phyloP scores from a whole-genome alignment of 1,140 invertebrate genomes.

The Orius laevigatus region DNA sequence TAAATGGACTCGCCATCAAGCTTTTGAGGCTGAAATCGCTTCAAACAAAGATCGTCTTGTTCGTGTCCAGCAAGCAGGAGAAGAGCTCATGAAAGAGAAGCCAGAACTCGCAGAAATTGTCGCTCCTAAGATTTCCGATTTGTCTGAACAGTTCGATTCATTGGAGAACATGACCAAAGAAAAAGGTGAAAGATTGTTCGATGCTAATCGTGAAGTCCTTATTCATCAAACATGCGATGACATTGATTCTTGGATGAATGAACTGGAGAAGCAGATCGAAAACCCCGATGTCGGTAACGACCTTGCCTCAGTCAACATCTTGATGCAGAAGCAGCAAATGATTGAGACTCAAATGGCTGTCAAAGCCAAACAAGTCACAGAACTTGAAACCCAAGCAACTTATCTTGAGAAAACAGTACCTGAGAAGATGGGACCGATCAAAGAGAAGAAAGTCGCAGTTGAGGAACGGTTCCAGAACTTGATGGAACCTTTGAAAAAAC shows the following conservation, averaged over 20 bases:
- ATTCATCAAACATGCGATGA: slow-evolving; percentile 96
- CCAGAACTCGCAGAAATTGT: slow-evolving; percentile 86
- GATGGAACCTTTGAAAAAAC: slow-evolving; percentile 74
- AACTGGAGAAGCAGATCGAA: slow-evolving; percentile 95
- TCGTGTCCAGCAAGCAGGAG: slow-evolving; percentile 70
- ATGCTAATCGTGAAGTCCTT: slow-evolving; percentile 90
- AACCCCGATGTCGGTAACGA: slow-evolving; percentile 87
- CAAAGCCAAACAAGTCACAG: slow-evolving; percentile 79
- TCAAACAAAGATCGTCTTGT: slow-evolving; percentile 93
- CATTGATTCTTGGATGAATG: slow-evolving; percentile 96
- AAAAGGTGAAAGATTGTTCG: slow-evolving; percentile 93
- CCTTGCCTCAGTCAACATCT: slow-evolving; percentile 93
- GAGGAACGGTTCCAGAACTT: slow-evolving; percentile 76
- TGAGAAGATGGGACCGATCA: slow-evolving; percentile 79
- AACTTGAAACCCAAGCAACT: slow-evolving; percentile 85
- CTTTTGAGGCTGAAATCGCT: slow-evolving; percentile 96
- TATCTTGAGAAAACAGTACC: slow-evolving; percentile 88
- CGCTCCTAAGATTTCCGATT: slow-evolving; percentile 75
- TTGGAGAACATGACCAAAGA: slow-evolving; percentile 89
- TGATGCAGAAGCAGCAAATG: slow-evolving; percentile 96
- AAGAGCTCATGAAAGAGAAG: slow-evolving; percentile 81
- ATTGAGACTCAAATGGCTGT: slow-evolving; percentile 93
- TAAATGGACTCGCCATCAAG: slow-evolving; percentile 98
- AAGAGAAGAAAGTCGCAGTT: slow-evolving; percentile 81
- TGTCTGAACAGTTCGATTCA: slow-evolving; percentile 79